Conservation (phyloP, 2,888 invertebrate genomes). For the Invenusta paracnida region DNA sequence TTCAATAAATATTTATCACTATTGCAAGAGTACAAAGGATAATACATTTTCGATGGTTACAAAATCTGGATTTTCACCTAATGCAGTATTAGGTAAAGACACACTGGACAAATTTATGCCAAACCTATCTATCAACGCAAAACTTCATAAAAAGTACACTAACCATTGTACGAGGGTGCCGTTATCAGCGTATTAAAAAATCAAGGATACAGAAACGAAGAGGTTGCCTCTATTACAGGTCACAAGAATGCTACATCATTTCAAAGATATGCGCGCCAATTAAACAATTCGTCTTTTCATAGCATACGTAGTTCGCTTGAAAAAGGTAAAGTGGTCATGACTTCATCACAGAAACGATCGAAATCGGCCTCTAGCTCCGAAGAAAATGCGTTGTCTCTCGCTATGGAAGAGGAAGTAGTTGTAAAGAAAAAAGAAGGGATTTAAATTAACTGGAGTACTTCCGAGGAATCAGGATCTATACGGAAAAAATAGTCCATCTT, state of each 20-base stretch:
- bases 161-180: background rate
- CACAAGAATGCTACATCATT: background rate
- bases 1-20: background rate
- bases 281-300: background rate
- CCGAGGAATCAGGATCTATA: background rate
- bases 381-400: background rate
- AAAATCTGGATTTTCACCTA: background rate
- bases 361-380: background rate
- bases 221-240: background rate
- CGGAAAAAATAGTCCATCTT: background rate
- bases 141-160: background rate
- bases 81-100: background rate
- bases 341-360: background rate
- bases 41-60: background rate
- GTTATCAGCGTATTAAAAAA: constrained; percentile 26
- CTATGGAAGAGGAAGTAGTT: background rate
- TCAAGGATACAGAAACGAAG: background rate
- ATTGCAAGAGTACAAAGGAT: background rate
- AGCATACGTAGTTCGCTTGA: background rate
- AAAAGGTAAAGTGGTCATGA: background rate
- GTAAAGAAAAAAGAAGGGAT: background rate
- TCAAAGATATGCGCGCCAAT: background rate
- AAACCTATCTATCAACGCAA: background rate
- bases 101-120: background rate
- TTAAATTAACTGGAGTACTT: background rate